Evolutionary conservation across 2,113 vertebrate genomes (phyloP).

Genomic region (Scophthalmus maximus): DNA sequence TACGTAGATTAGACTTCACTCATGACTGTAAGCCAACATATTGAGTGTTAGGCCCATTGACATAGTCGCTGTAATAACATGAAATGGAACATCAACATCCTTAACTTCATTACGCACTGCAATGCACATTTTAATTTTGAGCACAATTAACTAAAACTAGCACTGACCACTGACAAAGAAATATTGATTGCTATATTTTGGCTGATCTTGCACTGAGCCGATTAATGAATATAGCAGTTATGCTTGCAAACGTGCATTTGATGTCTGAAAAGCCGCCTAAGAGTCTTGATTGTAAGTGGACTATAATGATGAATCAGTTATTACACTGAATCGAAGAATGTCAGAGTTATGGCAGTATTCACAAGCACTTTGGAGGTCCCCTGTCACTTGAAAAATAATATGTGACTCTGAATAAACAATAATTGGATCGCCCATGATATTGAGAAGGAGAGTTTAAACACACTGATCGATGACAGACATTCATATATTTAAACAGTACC

Average conservation of each 20-base stretch:
- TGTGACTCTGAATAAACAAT: not conserved
- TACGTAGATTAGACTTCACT: not conserved
- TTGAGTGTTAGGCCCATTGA: not conserved
- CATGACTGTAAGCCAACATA: not conserved
- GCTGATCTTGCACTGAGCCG: too few species aligned
- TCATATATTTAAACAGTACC: constrained; percentile 42
- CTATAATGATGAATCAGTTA: not conserved
- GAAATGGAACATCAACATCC: not conserved
- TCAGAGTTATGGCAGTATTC: constrained; percentile 2
- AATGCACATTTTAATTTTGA: not conserved
- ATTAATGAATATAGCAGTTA: not conserved
- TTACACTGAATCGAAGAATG: not conserved
- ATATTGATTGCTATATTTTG: not conserved
- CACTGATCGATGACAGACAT: constrained; percentile 9
- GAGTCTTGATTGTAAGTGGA: not conserved
- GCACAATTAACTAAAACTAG: not conserved
- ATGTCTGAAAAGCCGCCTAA: not conserved
- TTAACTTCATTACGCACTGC: not conserved
- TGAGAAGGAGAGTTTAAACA: constrained; percentile 40
- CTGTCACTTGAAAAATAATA: not conserved
- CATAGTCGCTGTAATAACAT: not conserved
- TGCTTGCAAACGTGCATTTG: not conserved
- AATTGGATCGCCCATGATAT: constrained; percentile 17
- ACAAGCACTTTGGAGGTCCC: constrained; percentile 9
- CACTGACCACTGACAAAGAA: not conserved